Evolutionary conservation across 2,797 vertebrate genomes (phyloP), one percentile per base, ranked within the genome.

Genomic region (Acanthurus leucopareius): DNA sequence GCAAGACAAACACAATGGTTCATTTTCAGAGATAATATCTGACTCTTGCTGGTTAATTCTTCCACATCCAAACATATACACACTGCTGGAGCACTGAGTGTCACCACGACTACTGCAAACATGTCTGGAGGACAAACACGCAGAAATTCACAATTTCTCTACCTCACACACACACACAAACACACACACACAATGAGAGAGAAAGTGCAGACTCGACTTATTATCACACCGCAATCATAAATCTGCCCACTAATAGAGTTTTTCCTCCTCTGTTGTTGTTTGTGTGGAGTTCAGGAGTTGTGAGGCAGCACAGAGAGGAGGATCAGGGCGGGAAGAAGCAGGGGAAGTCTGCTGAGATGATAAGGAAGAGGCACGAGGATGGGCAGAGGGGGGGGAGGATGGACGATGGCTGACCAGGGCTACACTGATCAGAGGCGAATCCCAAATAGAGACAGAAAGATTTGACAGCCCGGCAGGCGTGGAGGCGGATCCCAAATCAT

Each of bases 271-370:
- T 45, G 0, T 72, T 35, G 57, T 74, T 83, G 38, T 60, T 66
- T 77, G 79, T 47, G 63, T 47, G 64, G 57, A 64, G 49, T 32
- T 42, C 40, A 42, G 40, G 40, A 20, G 65, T 53, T 69, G 56
- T 77, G 77, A 80, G 72, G 75, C 51, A 40, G 22, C 10, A 0
- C 28, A 54, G 35, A 65, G 40, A 82, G 66, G 60, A 80, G 76
- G 69, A 82, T 78, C 69, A 56, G 61, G 60, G 67, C 2, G 45
- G 77, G 67, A 85, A 77, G 84, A 52, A 68, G 82, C 15, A 76
- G 32, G 79, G 92, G 90, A 93, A 91, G 89, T 92, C 89, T 94
- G 91, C 66, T 20, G 71, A 1, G 2, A 35, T 82, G 92, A 94
- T 93, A 93, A 93, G 87, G 75, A 88, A 66, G 82, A 89, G 58